These are phyloP conservation scores for Peromyscus eremicus DNA, from an alignment of 2,797 vertebrate genomes.

Conservation along the genomic window DNA sequence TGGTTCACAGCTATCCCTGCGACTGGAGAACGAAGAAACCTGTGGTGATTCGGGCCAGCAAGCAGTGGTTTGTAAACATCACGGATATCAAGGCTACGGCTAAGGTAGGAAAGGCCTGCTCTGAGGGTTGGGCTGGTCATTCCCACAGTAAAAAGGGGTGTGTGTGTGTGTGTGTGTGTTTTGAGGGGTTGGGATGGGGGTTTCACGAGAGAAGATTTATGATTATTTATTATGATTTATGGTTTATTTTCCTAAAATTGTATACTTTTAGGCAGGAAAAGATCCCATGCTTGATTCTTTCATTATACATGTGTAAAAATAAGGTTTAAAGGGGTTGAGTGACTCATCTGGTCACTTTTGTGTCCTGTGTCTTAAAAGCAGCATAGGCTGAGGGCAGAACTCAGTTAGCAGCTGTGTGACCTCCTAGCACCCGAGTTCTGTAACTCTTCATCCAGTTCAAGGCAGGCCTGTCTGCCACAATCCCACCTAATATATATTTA, in stretches of 20 bases:
- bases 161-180: neutral
- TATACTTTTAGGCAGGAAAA: neutral
- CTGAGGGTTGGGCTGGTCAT: neutral
- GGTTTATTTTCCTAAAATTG: constrained; percentile 3
- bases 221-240: neutral
- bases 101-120: constrained; percentile 88
- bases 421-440: neutral
- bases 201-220: neutral
- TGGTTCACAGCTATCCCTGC: constrained; percentile 96
- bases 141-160: neutral
- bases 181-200: neutral
- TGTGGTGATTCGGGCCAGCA: constrained; percentile 95
- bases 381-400: neutral
- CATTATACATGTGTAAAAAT: neutral
- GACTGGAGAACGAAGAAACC: constrained; percentile 98
- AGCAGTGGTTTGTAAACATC: constrained; percentile 98
- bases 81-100: constrained; percentile 93
- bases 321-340: neutral
- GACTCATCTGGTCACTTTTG: neutral
- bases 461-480: neutral
- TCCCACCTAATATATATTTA: neutral
- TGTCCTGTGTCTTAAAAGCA: neutral
- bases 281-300: neutral
- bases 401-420: too few species aligned
- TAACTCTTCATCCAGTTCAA: neutral